Conservation (phyloP, 2,113 vertebrate genomes). For the Bombycilla garrulus region DNA sequence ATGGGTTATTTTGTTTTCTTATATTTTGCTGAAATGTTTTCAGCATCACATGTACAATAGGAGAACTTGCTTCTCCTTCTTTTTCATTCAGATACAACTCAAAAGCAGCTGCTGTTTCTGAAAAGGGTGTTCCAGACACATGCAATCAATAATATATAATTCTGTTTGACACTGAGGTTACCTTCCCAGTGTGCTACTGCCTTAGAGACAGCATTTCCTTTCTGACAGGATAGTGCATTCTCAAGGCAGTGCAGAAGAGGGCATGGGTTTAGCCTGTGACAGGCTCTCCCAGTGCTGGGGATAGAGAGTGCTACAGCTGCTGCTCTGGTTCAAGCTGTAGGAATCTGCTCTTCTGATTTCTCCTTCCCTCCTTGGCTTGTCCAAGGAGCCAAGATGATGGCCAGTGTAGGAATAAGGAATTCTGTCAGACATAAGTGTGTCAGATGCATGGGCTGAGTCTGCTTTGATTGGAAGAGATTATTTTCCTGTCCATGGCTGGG, state of each 20-base stretch:
- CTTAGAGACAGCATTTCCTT: background rate
- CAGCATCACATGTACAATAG: background rate
- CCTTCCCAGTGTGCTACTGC: background rate
- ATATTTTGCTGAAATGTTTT: background rate
- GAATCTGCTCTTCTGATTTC: background rate
- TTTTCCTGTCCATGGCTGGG: background rate
- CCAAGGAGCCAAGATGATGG: background rate
- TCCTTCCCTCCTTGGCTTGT: background rate
- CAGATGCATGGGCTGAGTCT: background rate
- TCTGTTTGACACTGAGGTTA: background rate
- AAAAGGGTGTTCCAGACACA: background rate
- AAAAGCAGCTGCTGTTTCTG: background rate
- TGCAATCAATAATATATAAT: background rate
- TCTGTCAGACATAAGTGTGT: accelerated
- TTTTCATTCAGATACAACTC: background rate
- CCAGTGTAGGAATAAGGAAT: background rate
- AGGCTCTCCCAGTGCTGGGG: background rate
- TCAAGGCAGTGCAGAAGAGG: background rate
- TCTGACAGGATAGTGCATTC: background rate
- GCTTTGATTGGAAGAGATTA: background rate
- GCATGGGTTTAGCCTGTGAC: accelerated
- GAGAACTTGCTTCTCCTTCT: background rate
- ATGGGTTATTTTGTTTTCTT: background rate
- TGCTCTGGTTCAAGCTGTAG: background rate
- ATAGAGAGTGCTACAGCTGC: background rate